Evolutionary conservation across 2,113 vertebrate genomes (phyloP).

Genomic region (Eidolon helvum): DNA sequence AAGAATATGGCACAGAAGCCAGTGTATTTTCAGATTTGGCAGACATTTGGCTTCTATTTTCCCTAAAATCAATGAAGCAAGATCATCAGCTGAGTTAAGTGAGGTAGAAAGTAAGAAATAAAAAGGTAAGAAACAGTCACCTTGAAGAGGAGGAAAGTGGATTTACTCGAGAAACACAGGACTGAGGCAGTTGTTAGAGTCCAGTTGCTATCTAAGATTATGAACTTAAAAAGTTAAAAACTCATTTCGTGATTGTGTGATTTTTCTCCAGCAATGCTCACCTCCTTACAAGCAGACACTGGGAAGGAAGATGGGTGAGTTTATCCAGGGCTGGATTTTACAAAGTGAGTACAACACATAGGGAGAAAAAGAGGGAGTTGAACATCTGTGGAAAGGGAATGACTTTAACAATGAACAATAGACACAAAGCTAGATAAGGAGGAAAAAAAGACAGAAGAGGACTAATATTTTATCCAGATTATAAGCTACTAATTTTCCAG

Average conservation of each 20-base stretch:
- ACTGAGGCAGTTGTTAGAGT: background rate
- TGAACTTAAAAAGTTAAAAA: background rate
- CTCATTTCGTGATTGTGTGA: background rate
- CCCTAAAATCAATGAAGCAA: background rate
- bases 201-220: background rate
- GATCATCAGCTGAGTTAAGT: background rate
- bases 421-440: background rate
- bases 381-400: background rate
- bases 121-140: background rate
- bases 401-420: background rate
- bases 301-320: background rate
- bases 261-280: background rate
- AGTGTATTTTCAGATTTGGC: background rate
- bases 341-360: background rate
- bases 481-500: constrained; percentile 2
- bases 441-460: background rate
- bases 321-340: background rate
- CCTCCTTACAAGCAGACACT: background rate
- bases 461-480: background rate
- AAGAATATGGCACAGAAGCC: background rate
- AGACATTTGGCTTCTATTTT: background rate
- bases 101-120: background rate
- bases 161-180: background rate
- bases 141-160: background rate
- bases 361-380: background rate